Conservation (phyloP, 2,113 vertebrate species). For the Prunella himalayana region DNA sequence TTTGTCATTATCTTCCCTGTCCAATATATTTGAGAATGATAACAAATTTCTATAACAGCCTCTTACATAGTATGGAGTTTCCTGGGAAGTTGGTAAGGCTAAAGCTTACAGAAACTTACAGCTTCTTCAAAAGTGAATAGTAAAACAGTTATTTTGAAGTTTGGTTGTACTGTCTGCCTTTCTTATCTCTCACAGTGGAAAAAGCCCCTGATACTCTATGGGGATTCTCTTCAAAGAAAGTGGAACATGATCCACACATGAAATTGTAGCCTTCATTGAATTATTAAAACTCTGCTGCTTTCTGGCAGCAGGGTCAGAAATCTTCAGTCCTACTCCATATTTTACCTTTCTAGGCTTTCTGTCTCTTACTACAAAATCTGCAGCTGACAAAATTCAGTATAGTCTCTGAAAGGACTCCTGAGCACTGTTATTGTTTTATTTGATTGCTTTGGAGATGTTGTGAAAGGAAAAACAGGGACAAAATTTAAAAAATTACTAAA, state of each 20-base stretch:
- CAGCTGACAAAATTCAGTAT: constrained; percentile 5
- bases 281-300: constrained; percentile 42
- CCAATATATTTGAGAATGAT: background rate
- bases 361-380: background rate
- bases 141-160: constrained; percentile 29
- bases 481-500: background rate
- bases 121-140: background rate
- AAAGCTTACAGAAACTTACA: background rate
- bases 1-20: background rate
- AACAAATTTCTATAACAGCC: background rate
- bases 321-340: background rate
- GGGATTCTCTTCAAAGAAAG: constrained; percentile 31
- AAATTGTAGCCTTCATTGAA: constrained; percentile 34
- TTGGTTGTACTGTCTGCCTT: background rate
- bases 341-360: background rate
- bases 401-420: background rate
- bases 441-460: background rate
- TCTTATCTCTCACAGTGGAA: background rate
- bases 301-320: background rate
- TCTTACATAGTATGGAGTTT: background rate
- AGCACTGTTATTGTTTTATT: background rate
- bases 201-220: background rate
- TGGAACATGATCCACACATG: background rate
- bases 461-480: background rate
- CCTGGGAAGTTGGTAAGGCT: background rate